Conservation (phyloP, 2,888 invertebrate species). For the Chrysodeixis includens region DNA sequence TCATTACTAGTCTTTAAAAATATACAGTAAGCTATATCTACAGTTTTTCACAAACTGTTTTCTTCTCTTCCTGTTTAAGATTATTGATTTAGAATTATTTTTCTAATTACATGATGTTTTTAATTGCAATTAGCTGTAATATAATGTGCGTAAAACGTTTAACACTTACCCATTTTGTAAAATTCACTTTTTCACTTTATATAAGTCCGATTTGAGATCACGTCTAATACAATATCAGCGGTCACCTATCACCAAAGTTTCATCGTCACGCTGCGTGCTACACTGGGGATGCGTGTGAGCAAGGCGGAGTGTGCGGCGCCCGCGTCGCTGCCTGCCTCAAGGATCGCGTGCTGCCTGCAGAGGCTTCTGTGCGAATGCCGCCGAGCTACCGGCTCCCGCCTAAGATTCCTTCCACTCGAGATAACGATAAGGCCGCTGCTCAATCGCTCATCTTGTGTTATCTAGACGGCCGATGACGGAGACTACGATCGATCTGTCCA, state of each 20-base stretch:
- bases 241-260: slow-evolving; percentile 76
- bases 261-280: slow-evolving; percentile 81
- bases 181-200: slow-evolving; percentile 78
- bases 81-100: too few relatives aligned
- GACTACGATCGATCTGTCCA: slow-evolving; percentile 77
- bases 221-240: slow-evolving; percentile 71
- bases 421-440: slow-evolving; percentile 83
- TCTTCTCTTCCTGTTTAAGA: too few relatives aligned
- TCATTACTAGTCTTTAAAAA: too few relatives aligned
- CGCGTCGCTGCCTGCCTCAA: slow-evolving; percentile 75
- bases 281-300: slow-evolving; percentile 72
- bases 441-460: slow-evolving; percentile 84
- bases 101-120: not conserved
- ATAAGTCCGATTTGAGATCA: slow-evolving; percentile 79
- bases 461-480: slow-evolving; percentile 73
- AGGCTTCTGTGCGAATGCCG: slow-evolving; percentile 88
- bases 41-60: too few relatives aligned
- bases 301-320: slow-evolving; percentile 62
- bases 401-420: slow-evolving; percentile 84
- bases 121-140: too few relatives aligned
- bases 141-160: not conserved
- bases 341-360: slow-evolving; percentile 84
- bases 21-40: too few relatives aligned
- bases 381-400: slow-evolving; percentile 71
- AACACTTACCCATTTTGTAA: slow-evolving; percentile 82